A percentile compares a stretch with the other conserved stretches of the same genome.
Conservation (phyloP, 2,888 invertebrate genomes). For the Ganaspis brasiliensis region DNA sequence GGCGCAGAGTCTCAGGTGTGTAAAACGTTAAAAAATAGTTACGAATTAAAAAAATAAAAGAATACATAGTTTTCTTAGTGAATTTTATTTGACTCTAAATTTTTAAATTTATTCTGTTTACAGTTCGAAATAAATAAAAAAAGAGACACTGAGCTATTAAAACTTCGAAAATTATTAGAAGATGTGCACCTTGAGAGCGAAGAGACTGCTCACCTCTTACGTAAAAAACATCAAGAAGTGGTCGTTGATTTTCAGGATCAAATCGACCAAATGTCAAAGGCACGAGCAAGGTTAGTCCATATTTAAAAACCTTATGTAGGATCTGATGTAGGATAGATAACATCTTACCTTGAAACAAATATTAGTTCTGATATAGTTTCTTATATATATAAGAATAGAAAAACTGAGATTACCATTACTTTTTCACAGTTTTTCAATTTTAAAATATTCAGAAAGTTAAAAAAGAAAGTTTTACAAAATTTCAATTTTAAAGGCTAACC, state of each 20-base stretch:
- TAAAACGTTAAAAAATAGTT: neutral
- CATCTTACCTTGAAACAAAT: too few species aligned
- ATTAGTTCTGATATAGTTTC: too few species aligned
- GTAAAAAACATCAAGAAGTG: conserved; percentile 99
- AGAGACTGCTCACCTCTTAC: conserved; percentile 96
- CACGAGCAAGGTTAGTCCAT: conserved; percentile 92
- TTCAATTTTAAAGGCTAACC: too few species aligned
- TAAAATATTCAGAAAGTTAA: too few species aligned
- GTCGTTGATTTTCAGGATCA: conserved; percentile 99
- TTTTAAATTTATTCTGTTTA: conserved; percentile 46
- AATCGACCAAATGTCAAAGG: conserved; percentile 97
- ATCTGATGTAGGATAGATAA: too few species aligned
- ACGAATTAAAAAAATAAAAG: too few species aligned
- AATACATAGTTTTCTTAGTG: neutral
- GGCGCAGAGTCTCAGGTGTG: conserved; percentile 97
- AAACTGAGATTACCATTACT: too few species aligned
- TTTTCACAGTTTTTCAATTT: too few species aligned
- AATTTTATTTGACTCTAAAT: neutral
- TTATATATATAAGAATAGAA: too few species aligned
- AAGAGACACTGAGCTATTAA: conserved; percentile 97
- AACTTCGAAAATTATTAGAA: conserved; percentile 98
- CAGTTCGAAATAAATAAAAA: conserved; percentile 99
- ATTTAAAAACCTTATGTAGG: too few species aligned
- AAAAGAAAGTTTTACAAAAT: too few species aligned
- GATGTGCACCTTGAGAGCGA: conserved; percentile 99